Percentiles rank a stretch among this genome's conserved stretches.
These are phyloP conservation scores for Kryphioiulus occultus DNA, from an alignment of 2,888 invertebrate species.

Conservation along the genomic window DNA sequence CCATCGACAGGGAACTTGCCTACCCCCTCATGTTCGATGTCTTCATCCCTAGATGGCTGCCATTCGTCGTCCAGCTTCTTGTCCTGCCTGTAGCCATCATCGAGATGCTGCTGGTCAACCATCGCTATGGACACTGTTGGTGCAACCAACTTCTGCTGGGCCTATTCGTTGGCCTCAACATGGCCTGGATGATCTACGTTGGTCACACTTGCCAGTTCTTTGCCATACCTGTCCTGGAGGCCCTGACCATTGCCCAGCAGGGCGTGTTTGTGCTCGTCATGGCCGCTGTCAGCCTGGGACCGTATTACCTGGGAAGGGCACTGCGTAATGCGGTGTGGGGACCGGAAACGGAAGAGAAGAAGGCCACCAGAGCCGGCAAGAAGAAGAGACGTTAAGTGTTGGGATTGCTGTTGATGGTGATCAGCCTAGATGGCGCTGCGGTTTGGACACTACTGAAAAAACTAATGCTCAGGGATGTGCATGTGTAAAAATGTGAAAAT, in stretches of 20 bases:
- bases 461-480: no score
- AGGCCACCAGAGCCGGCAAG: not conserved
- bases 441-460: no score
- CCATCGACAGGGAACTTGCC: not conserved
- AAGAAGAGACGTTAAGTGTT: not conserved
- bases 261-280: not conserved
- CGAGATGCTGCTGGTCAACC: not conserved
- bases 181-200: not conserved
- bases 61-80: not conserved
- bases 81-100: not conserved
- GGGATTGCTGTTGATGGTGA: no score
- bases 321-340: not conserved
- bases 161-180: not conserved
- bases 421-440: no score
- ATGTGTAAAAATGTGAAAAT: no score
- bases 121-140: not conserved
- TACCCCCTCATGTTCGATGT: not conserved
- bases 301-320: not conserved
- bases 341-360: not conserved
- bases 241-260: not conserved
- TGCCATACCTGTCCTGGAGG: not conserved
- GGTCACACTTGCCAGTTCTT: not conserved
- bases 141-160: not conserved
- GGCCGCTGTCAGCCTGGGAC: not conserved
- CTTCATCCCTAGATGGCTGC: not conserved